Conservation (phyloP, 1,140 invertebrate species). For the Brachystomella parvula region DNA sequence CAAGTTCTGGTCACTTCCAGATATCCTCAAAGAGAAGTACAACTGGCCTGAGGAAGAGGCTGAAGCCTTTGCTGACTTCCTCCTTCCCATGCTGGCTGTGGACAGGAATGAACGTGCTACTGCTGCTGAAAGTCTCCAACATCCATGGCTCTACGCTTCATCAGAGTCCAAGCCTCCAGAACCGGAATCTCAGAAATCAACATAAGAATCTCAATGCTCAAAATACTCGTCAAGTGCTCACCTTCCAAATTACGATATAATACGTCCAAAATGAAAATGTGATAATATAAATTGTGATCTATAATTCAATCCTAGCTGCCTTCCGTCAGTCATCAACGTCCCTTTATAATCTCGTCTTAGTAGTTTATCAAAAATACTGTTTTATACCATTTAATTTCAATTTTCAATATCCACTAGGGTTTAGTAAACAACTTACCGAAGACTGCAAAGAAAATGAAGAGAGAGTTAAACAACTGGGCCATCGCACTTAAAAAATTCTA, state of each 20-base stretch:
- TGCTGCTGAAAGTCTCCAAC: slow-evolving; percentile 83
- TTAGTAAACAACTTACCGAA: slow-evolving; percentile 1
- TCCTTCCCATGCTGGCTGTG: slow-evolving; percentile 90
- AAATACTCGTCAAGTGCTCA: neutral
- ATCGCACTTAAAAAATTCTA: too few relatives aligned
- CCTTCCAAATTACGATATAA: too few relatives aligned
- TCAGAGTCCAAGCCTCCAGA: neutral
- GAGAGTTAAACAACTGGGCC: neutral
- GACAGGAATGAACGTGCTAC: slow-evolving; percentile 84
- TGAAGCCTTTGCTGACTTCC: slow-evolving; percentile 79
- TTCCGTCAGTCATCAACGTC: neutral
- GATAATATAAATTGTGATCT: neutral
- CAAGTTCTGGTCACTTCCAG: slow-evolving; percentile 86
- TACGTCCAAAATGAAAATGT: neutral
- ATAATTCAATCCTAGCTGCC: neutral
- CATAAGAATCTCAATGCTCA: neutral
- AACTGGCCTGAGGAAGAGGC: slow-evolving; percentile 80
- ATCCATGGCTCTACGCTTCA: slow-evolving; percentile 79
- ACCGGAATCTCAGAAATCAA: neutral
- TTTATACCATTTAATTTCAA: neutral
- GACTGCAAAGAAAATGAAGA: neutral
- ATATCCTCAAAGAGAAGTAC: slow-evolving; percentile 93
- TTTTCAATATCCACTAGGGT: neutral
- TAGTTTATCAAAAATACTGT: neutral
- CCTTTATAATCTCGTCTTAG: neutral